These are phyloP conservation scores for Mythimna loreyi DNA, from an alignment of 2,888 invertebrate species.

Conservation along the genomic window DNA sequence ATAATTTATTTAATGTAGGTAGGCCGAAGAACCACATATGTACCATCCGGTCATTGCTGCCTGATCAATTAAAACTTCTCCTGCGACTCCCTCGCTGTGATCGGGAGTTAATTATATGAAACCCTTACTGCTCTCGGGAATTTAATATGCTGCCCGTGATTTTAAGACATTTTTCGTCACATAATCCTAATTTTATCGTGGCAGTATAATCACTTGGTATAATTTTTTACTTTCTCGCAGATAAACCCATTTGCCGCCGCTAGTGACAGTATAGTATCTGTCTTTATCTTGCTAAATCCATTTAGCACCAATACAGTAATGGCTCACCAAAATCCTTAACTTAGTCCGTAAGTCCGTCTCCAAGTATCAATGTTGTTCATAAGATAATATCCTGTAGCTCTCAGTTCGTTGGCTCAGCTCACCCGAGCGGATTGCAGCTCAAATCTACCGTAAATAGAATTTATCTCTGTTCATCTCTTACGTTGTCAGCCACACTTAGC, in stretches of 20 bases:
- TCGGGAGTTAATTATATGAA: not conserved
- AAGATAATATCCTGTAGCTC: conserved; percentile 62
- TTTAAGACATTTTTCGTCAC: too few relatives aligned
- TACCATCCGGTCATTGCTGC: too few relatives aligned
- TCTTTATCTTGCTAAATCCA: not conserved
- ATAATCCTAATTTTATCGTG: too few relatives aligned
- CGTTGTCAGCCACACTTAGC: conserved; percentile 55
- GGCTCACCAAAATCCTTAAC: not conserved
- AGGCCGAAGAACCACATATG: too few relatives aligned
- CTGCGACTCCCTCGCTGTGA: too few relatives aligned
- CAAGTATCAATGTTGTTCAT: conserved; percentile 55
- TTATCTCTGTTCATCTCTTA: conserved; percentile 68
- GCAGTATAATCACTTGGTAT: too few relatives aligned
- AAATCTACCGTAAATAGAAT: conserved; percentile 79
- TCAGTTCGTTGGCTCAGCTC: conserved; percentile 68
- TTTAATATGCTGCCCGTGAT: too few relatives aligned
- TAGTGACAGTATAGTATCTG: not conserved
- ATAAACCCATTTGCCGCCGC: too few relatives aligned
- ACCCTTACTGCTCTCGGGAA: not conserved
- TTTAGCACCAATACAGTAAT: not conserved
- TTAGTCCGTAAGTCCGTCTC: conserved; percentile 12
- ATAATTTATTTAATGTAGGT: not conserved
- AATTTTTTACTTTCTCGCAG: too few relatives aligned
- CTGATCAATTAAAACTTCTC: too few relatives aligned
- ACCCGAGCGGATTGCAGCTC: conserved; percentile 71